Evolutionary conservation across 2,797 vertebrate species (phyloP).

Genomic region (Brachyalestes nurse): DNA sequence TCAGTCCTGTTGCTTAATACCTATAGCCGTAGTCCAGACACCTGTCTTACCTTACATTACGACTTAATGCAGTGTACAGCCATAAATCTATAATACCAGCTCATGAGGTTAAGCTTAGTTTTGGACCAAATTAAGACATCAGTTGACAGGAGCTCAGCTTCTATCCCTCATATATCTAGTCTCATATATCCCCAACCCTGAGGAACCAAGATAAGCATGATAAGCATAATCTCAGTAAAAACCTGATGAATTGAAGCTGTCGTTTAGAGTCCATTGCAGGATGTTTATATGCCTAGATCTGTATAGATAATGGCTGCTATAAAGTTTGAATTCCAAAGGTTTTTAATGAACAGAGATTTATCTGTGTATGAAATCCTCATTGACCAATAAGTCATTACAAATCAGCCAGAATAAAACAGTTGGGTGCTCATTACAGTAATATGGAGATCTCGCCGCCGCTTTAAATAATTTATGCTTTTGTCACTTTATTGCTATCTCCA

Average conservation of each 20-base stretch:
- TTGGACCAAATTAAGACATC: background rate
- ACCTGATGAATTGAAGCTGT: background rate
- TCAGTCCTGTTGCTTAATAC: background rate
- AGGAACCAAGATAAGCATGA: too few relatives aligned
- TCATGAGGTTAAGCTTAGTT: background rate
- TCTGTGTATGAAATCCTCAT: slow-evolving; percentile 10
- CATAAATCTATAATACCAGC: background rate
- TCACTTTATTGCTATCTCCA: slow-evolving; percentile 3
- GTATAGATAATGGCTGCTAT: background rate
- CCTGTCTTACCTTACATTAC: background rate
- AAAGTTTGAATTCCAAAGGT: background rate
- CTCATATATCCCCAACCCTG: too few relatives aligned
- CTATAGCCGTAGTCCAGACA: background rate
- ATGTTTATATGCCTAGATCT: background rate
- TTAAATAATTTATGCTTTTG: slow-evolving; percentile 37
- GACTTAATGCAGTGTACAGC: background rate
- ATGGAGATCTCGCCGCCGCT: background rate
- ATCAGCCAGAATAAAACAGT: slow-evolving; percentile 26
- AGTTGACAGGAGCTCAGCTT: background rate
- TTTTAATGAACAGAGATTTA: background rate
- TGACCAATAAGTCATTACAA: slow-evolving; percentile 15
- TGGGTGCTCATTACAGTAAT: slow-evolving; percentile 25
- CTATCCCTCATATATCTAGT: too few relatives aligned
- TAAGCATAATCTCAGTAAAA: background rate
- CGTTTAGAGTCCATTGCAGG: background rate